These are phyloP conservation scores for Alouatta palliata DNA, from an alignment of 2,113 vertebrate species.

Conservation along the genomic window DNA sequence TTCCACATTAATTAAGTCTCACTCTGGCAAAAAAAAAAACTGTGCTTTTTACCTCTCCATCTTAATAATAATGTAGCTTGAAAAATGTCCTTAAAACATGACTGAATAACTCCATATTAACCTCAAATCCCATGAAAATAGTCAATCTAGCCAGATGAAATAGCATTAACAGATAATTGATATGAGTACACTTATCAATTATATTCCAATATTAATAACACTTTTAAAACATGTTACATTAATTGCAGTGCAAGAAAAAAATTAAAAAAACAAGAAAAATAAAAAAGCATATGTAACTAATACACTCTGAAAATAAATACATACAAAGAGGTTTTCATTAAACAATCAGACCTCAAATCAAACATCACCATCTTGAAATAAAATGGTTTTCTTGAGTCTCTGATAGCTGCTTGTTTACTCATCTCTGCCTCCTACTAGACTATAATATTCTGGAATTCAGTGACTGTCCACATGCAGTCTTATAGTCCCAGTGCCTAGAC, in stretches of 20 bases:
- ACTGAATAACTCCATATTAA: constrained; percentile 66
- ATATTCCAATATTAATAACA: neutral
- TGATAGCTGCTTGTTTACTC: neutral
- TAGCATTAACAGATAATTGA: constrained; percentile 65
- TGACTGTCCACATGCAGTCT: neutral
- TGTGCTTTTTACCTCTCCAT: constrained; percentile 45
- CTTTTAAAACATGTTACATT: neutral
- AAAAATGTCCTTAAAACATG: constrained; percentile 76
- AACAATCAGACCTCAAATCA: neutral
- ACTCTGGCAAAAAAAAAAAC: constrained; percentile 64
- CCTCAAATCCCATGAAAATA: constrained; percentile 67
- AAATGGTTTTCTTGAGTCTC: neutral
- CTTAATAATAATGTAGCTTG: constrained; percentile 71
- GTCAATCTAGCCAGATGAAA: constrained; percentile 76
- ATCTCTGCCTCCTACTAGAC: neutral
- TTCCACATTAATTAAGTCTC: constrained; percentile 51
- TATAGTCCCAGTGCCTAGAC: neutral
- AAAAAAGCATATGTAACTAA: neutral
- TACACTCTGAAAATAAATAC: neutral
- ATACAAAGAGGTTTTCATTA: neutral
- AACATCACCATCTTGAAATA: neutral
- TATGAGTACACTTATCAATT: constrained; percentile 39
- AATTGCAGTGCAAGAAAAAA: no score
- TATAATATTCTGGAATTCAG: neutral
- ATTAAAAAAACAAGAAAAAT: no score